Base-by-base conservation (phyloP, 2,113 vertebrate species). In the Steatornis caripensis region DNA sequence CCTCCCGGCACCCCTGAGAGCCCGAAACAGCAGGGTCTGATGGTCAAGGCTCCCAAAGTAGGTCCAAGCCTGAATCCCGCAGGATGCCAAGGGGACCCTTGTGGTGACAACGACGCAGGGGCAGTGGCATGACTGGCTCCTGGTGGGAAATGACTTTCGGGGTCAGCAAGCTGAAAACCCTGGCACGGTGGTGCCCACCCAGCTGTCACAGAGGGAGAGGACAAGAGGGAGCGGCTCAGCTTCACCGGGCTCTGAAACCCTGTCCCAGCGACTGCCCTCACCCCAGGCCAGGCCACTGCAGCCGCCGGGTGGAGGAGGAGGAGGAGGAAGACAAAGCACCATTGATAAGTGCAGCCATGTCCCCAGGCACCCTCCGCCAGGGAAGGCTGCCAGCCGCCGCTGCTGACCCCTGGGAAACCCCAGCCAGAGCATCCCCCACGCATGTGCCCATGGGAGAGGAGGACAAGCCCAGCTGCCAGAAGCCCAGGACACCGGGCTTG, bases 51-150 rank as follows among this genome's bases (percentile, higher is more conserved):
- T 49, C 36, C 48, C 53, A 71, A 55, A 88, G 39, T 9, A 55
- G 23, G 23, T 36, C 53, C 58, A 49, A 57, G 58, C 36, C 62
- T 12, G 2, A 65, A 65, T 57, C 41, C 54, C 0, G 0, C 11
- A 10, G 10, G 30, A 51, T 81, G 43, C 61, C 5, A 2, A 84
- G 54, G 18, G 20, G 24, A 55, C 39, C 39, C 36, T 75, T 1
- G 2, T 3, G 8, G 74, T 62, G 41, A 39, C 0, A 0, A 12
- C 0, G 0, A 17, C 0, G 2, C 0, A 0, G 57, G 37, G n/a
- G 29, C 54, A 36, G 68, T 72, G 77, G n/a, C 7, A 4, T 0
- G 0, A 46, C 27, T 79, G 51, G 21, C 34, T 89, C 54, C 71
- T 5, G 6, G 45, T 21, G 5, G 46, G 32, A 90, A 93, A 68